Conservation (phyloP, 2,888 invertebrate genomes). For the Eupithecia dodoneata region DNA sequence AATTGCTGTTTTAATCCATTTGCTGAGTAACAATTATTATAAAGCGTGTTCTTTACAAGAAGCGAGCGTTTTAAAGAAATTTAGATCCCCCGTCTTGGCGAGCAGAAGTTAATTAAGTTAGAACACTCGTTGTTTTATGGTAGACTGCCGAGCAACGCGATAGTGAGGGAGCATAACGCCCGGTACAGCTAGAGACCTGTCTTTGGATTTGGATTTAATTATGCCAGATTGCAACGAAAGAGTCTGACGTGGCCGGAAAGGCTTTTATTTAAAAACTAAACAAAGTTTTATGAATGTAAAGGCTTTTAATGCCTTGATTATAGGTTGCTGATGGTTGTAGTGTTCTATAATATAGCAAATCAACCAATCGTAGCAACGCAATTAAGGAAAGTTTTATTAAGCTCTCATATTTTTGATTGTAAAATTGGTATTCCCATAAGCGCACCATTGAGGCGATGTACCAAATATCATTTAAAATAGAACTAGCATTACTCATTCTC, state of each 20-base stretch:
- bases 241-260: background rate
- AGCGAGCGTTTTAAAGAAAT: slow-evolving; percentile 48
- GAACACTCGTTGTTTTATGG: slow-evolving; percentile 38
- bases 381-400: background rate
- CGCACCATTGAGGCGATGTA: background rate
- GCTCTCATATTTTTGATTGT: background rate
- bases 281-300: background rate
- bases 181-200: background rate
- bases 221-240: background rate
- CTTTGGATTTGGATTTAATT: background rate
- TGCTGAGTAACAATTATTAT: slow-evolving; percentile 37
- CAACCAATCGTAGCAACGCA: background rate
- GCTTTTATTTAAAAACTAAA: background rate
- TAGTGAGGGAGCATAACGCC: background rate
- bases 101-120: slow-evolving; percentile 56
- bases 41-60: slow-evolving; percentile 43
- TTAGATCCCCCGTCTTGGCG: slow-evolving; percentile 43
- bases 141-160: slow-evolving; percentile 11
- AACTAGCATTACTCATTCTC: background rate
- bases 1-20: slow-evolving; percentile 30
- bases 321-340: background rate
- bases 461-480: too few relatives aligned
- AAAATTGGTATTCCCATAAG: background rate
- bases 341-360: background rate
- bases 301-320: background rate